Percentiles rank a stretch among this genome's conserved stretches.
Evolutionary conservation across 2,888 invertebrate species (phyloP).

Genomic region (Lasioglossum vierecki): DNA sequence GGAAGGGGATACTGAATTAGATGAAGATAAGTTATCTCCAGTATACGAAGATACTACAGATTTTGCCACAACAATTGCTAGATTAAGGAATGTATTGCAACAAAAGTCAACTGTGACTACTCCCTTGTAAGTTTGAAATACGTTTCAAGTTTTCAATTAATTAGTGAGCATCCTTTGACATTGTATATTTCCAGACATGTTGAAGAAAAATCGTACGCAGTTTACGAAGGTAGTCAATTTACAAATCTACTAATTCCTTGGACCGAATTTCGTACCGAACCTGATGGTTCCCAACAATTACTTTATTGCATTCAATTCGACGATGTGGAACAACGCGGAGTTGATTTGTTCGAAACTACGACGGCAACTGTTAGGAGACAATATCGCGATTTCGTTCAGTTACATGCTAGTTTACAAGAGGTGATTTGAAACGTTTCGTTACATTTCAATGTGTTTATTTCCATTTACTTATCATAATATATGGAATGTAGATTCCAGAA

Average conservation of each 20-base stretch:
- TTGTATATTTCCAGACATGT: conserved; percentile 69
- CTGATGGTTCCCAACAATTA: conserved; percentile 80
- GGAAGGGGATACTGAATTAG: conserved; percentile 76
- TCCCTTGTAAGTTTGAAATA: conserved; percentile 70
- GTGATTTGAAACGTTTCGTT: conserved; percentile 49
- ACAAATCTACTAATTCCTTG: conserved; percentile 79
- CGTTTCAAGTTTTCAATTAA: neutral
- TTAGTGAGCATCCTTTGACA: conserved; percentile 3
- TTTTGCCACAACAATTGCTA: conserved; percentile 90
- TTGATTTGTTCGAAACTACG: conserved; percentile 80
- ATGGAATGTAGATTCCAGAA: conserved; percentile 68
- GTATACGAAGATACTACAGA: conserved; percentile 91
- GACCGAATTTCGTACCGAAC: conserved; percentile 80
- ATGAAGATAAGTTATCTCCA: conserved; percentile 84
- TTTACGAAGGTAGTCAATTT: conserved; percentile 79
- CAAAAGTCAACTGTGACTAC: conserved; percentile 84
- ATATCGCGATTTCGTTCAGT: conserved; percentile 78
- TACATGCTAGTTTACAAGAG: conserved; percentile 78
- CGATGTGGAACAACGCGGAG: conserved; percentile 79
- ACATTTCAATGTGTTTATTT: neutral
- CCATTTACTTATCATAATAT: conserved; percentile 18
- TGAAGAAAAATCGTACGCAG: conserved; percentile 79
- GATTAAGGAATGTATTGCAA: conserved; percentile 87
- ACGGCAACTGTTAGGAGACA: conserved; percentile 80
- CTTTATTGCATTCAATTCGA: conserved; percentile 82